phyloP scores from a whole-genome alignment of 2,797 vertebrate genomes.

The Takifugu rubripes region DNA sequence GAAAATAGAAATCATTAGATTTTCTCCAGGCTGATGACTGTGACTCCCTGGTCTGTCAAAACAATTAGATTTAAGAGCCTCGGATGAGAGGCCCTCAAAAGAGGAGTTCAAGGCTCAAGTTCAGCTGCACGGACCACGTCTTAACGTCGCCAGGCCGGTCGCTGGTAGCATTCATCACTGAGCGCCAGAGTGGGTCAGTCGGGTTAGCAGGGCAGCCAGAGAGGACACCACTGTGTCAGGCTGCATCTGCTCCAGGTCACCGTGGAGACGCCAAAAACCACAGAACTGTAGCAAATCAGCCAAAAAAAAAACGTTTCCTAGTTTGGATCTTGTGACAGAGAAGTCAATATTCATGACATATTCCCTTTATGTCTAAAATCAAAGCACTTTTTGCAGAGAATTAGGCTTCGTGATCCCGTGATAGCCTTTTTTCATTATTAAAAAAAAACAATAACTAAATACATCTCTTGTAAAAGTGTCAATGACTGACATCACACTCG shows the following conservation, averaged over 20 bases:
- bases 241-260: neutral
- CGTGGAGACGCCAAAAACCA: neutral
- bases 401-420: too few relatives aligned
- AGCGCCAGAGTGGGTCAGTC: conserved; percentile 35
- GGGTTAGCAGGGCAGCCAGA: conserved; percentile 21
- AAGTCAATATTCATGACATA: neutral
- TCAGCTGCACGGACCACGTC: conserved; percentile 70
- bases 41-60: conserved; percentile 77
- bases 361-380: too few relatives aligned
- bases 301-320: neutral
- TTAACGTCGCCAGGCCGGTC: conserved; percentile 77
- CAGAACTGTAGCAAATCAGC: neutral
- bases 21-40: conserved; percentile 70
- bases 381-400: too few relatives aligned
- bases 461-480: neutral
- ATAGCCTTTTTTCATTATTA: neutral
- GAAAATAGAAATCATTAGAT: conserved; percentile 81
- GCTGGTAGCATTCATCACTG: conserved; percentile 35
- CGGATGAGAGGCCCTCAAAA: conserved; percentile 69
- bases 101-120: conserved; percentile 63
- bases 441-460: too few relatives aligned
- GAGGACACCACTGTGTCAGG: conserved; percentile 5
- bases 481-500: neutral
- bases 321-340: conserved; percentile 3
- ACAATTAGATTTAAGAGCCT: conserved; percentile 80